phyloP scores from a whole-genome alignment of 2,888 invertebrate species.

The Papilio elwesi region DNA sequence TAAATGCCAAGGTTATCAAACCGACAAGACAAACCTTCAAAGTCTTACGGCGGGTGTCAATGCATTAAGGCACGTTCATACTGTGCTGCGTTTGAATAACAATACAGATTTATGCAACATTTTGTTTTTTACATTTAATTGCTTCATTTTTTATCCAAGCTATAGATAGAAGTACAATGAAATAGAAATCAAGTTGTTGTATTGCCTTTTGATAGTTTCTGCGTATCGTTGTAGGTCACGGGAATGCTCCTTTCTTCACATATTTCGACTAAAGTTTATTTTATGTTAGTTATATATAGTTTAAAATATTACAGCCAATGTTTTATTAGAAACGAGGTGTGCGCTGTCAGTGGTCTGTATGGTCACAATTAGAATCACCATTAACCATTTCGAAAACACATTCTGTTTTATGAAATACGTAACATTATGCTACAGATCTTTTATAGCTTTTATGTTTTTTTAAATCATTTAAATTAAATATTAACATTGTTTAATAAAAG shows the following conservation, averaged over 20 bases:
- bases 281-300: no score
- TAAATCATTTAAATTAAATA: background rate
- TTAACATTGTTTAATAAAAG: background rate
- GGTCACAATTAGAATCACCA: no score
- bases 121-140: slow-evolving; percentile 1
- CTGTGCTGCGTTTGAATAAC: background rate
- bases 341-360: no score
- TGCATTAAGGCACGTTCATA: slow-evolving; percentile 14
- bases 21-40: slow-evolving; percentile 4
- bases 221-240: background rate
- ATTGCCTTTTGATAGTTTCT: background rate
- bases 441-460: no score
- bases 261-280: background rate
- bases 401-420: no score
- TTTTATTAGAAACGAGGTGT: no score
- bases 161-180: background rate
- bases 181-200: slow-evolving; percentile 5
- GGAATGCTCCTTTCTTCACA: background rate
- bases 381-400: no score
- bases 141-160: background rate
- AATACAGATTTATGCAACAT: background rate
- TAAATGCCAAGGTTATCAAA: slow-evolving; percentile 32
- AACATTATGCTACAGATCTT: no score
- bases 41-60: slow-evolving; percentile 2
- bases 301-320: no score